Evolutionary conservation across 1,140 invertebrate genomes (phyloP).

Genomic region (Megathymus violae): DNA sequence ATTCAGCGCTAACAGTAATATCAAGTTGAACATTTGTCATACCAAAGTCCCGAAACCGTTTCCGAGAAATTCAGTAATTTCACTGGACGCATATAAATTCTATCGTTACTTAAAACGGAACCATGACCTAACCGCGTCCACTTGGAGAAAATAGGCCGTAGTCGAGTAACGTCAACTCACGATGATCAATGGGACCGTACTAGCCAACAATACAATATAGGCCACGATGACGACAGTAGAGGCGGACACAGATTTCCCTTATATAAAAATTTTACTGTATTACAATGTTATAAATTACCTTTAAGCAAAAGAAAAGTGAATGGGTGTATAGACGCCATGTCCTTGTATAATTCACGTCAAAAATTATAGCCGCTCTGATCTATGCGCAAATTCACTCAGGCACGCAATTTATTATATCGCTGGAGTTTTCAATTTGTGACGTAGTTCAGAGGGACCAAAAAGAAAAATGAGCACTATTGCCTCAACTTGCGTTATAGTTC

Average conservation of each 20-base stretch:
- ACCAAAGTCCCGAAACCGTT: conserved; percentile 9
- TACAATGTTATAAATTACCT: neutral
- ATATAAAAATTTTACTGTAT: neutral
- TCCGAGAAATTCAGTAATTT: conserved; percentile 25
- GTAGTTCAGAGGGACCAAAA: too few species aligned
- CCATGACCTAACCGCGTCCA: conserved; percentile 29
- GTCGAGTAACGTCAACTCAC: conserved; percentile 8
- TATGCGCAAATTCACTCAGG: too few species aligned
- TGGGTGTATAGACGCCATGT: neutral
- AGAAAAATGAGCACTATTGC: too few species aligned
- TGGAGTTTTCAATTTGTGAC: too few species aligned
- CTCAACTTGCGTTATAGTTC: too few species aligned
- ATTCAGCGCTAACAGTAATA: conserved; percentile 25
- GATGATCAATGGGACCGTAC: neutral
- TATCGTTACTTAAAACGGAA: conserved; percentile 31
- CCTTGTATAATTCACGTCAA: too few species aligned
- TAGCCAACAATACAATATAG: neutral
- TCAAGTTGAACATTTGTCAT: conserved; percentile 9
- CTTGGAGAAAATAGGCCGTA: conserved; percentile 24
- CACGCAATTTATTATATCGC: too few species aligned
- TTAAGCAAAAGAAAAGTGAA: neutral
- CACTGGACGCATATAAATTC: conserved; percentile 36
- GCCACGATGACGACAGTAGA: too few species aligned
- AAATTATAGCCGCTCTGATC: too few species aligned
- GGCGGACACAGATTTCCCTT: too few species aligned